These are phyloP conservation scores for Leucophenga montana DNA, from an alignment of 2,888 invertebrate species.

Conservation along the genomic window DNA sequence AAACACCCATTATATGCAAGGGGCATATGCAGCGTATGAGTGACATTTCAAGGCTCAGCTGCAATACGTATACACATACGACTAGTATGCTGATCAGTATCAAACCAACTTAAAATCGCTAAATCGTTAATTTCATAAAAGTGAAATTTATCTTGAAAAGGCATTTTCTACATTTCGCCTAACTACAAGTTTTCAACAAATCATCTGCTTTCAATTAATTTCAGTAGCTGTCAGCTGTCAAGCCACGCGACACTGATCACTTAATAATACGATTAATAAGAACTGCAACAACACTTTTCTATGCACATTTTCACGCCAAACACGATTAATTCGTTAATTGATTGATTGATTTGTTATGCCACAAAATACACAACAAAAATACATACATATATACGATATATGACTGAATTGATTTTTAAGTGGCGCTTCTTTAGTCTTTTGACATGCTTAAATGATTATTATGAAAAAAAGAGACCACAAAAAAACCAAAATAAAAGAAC, in stretches of 20 bases:
- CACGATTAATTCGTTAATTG: slow-evolving; percentile 5
- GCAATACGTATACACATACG: not conserved
- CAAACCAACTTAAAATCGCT: not conserved
- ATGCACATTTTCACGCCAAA: slow-evolving; percentile 1
- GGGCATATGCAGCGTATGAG: slow-evolving; percentile 9
- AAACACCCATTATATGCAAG: too few species aligned
- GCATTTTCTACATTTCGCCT: too few species aligned
- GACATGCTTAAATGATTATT: slow-evolving; percentile 8
- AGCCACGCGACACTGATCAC: slow-evolving; percentile 14
- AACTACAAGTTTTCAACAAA: not conserved
- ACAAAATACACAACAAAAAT: not conserved
- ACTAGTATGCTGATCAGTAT: not conserved
- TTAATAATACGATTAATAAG: slow-evolving; percentile 13
- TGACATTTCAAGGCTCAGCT: not conserved
- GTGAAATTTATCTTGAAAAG: too few species aligned
- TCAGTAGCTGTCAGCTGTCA: not conserved
- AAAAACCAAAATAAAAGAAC: not conserved
- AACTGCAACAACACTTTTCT: not conserved
- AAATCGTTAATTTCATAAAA: not conserved
- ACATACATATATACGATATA: not conserved
- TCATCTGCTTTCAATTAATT: not conserved
- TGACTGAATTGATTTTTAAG: slow-evolving; percentile 1
- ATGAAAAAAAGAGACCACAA: not conserved
- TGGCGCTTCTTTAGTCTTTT: slow-evolving; percentile 22
- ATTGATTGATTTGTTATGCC: slow-evolving; percentile 20